Base-by-base conservation (phyloP, 2,113 vertebrate genomes). In the Circaetus gallicus region DNA sequence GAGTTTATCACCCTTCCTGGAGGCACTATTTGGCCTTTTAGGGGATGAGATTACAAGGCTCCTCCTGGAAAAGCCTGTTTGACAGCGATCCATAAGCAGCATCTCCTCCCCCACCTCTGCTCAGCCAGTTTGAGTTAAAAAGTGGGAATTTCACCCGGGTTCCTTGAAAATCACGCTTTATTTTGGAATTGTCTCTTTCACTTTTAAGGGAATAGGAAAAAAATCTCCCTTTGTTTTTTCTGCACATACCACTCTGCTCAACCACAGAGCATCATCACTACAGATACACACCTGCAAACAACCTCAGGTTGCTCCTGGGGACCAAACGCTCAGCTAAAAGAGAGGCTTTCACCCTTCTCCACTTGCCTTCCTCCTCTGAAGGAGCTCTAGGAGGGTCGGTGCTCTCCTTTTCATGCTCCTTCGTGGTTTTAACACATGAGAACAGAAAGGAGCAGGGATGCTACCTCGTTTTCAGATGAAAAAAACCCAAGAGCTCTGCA, bases 51-150 rank as follows among this genome's bases (percentile, higher is more conserved):
- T 83, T 45, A 56, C 58, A 65, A 53, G 61, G 50, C 18, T 79
- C n/a, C 50, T 29, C 52, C 72, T 85, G 65, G 91, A 92, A 92
- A 90, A 96, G 86, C 96, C 84, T 74, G 90, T 91, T 70, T 53
- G 90, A 40, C 92, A 8, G 4, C 1, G 1, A 73, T 53, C 59
- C 22, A 2, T 32, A 1, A 55, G 47, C 4, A 7, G 47, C 79
- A 61, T 18, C 89, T 52, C 66, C 89, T 93, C 72, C 53, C 42
- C 42, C 6, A 65, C 50, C 45, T 59, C 73, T 67, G 47, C 42
- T 66, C 78, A n/a, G 45, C 65, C 89, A 80, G 34, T 20, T 77
- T 26, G 56, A 47, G 28, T 66, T 65, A 47, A 40, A 62, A 79
- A 43, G 61, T 59, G 78, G 38, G 52, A 77, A 34, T 89, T 92